Evolutionary conservation across 2,113 vertebrate genomes (phyloP), one percentile per base, ranked within the genome.

Genomic region (Misgurnus anguillicaudatus): DNA sequence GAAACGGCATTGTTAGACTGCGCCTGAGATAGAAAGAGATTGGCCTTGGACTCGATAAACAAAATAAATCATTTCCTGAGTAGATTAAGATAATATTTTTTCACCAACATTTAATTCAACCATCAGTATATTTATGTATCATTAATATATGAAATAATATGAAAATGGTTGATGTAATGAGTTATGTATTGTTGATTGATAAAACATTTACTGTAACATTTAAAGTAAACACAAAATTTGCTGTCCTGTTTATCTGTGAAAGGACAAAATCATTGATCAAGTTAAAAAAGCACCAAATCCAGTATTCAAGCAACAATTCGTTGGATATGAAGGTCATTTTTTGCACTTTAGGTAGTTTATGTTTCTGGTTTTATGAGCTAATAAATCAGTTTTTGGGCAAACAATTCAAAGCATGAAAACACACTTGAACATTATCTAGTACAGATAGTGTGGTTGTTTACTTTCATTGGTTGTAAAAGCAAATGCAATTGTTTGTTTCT

Each of bases 11-110:
- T 11, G 4, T 58, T 17, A 36, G 38, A 24, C 69, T 72, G 6
- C n/a, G n/a, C 9, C 69, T 72, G 17, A 58, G 69, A 72, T 72
- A 57, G 17, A 72, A 17, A 71, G 11, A 39, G 68, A 7, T 17
- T 53, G 5, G 2, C 5, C 17, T 24, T n/a, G 53, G 6, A 14
- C 11, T 36, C n/a, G 4, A 70, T 45, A 42, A 42, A 42, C 9
- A 42, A 9, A 42, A 42, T 17, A 55, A 6, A 6, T 55, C 17
- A 55, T 55, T 55, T 6, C 14, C 16, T 45, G 42, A 45, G 42
- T 45, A 10, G 42, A 55, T 17, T 48, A 11, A 45, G 66, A 48
- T 47, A 16, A 48, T 21, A 24, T 68, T 67, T n/a, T 24, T 5
- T 5, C 41, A 13, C 65, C 21, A n/a, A 13, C n/a, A 51, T 36